phyloP scores from a whole-genome alignment of 2,888 invertebrate species.

The Mechanitis messenoides region DNA sequence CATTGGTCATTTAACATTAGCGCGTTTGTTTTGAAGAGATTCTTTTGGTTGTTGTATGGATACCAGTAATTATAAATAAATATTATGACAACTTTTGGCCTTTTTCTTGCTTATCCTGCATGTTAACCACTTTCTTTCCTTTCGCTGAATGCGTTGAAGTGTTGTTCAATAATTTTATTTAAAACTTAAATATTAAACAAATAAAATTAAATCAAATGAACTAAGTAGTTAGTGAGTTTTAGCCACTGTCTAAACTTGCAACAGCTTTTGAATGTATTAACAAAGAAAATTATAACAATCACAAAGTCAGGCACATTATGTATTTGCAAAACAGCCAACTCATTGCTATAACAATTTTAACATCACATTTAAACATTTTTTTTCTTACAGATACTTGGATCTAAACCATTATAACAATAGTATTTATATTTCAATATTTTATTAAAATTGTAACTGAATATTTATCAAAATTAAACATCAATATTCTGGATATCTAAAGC shows the following conservation, averaged over 20 bases:
- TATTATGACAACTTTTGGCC: slow-evolving; percentile 64
- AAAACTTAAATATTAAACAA: neutral
- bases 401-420: too few species aligned
- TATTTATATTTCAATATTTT: too few species aligned
- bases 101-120: slow-evolving; percentile 73
- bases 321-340: slow-evolving; percentile 2
- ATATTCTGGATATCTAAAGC: too few species aligned
- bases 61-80: slow-evolving; percentile 69
- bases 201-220: neutral
- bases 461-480: too few species aligned
- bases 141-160: slow-evolving; percentile 31
- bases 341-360: slow-evolving; percentile 4
- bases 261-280: neutral
- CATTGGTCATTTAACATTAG: slow-evolving; percentile 45
- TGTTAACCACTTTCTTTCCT: slow-evolving; percentile 50
- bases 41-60: slow-evolving; percentile 55
- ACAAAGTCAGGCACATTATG: neutral
- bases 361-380: neutral
- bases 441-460: too few species aligned
- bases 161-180: slow-evolving; percentile 2
- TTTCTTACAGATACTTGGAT: too few species aligned
- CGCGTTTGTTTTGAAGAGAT: slow-evolving; percentile 44
- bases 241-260: neutral
- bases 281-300: neutral
- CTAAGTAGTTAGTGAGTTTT: neutral